phyloP scores from a whole-genome alignment of 2,113 vertebrate genomes.

The Hemiscyllium ocellatum region DNA sequence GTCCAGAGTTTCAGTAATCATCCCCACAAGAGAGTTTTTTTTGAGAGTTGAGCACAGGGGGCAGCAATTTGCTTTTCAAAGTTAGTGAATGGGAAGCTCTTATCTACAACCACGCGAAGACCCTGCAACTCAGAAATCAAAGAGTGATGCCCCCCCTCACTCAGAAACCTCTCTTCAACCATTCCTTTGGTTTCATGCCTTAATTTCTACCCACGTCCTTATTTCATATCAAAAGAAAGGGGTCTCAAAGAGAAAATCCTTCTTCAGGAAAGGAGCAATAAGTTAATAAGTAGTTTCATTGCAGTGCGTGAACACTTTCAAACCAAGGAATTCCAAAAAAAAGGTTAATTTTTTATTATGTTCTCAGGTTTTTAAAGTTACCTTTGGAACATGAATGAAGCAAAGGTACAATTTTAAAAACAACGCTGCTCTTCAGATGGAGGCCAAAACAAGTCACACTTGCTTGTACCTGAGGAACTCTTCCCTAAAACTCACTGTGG shows the following conservation, averaged over 20 bases:
- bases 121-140: background rate
- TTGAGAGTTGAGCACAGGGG: too few relatives aligned
- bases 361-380: background rate
- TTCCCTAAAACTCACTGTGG: background rate
- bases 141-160: too few relatives aligned
- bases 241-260: background rate
- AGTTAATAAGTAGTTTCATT: background rate
- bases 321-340: background rate
- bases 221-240: background rate
- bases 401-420: background rate
- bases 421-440: background rate
- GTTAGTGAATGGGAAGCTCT: background rate
- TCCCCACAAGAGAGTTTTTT: background rate
- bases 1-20: background rate
- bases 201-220: background rate
- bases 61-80: background rate
- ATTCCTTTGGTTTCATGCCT: background rate
- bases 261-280: background rate
- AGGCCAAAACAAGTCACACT: background rate
- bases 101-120: background rate
- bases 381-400: background rate
- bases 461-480: background rate
- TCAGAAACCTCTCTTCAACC: background rate
- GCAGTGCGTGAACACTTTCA: background rate
- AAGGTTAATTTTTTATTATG: background rate